Base-by-base conservation (phyloP, 2,113 vertebrate species). In the Hassar affinis region DNA sequence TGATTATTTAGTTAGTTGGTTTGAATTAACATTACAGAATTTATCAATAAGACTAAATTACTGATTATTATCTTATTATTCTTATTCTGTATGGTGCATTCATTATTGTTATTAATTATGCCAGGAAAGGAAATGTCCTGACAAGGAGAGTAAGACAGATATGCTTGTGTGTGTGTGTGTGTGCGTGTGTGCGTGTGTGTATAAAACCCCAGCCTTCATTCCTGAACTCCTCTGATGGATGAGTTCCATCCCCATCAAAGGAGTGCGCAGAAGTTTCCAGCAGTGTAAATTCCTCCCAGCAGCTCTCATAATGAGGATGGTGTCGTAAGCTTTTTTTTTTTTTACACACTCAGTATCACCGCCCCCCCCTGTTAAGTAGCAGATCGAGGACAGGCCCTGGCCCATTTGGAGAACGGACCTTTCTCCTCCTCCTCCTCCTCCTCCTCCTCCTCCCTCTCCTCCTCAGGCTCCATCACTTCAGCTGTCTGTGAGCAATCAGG, bases 291-390 rank as follows among this genome's bases (percentile, higher is more conserved):
- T 90, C 80, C 81, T 85, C 81, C 81, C 88, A 95, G 95, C 94
- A 95, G 89, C 88, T 83, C 87, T 93, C 94, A 94, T 94, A 94
- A 94, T 80, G 59, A 80, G 18, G 59, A 49, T 92, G 91, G 92
- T 96, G 96, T 95, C 95, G 96, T 96, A 94, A 96, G 93, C 91
- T 20, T 20, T 30, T 74, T 59, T 59, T 78, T 57, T 56, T 56
- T 56, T 56, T 35, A 25, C 90, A 88, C 92, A 92, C 92, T 91
- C 85, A 89, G 93, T 95, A 80, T 96, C 95, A 91, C 96, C 94
- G 94, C 96, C 96, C 95, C 64, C 78, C 96, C 38, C 38, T 94
- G 92, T 97, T 98, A 97, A 98, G 96, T 93, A 96, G 95, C 96
- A 90, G 93, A 90, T 91, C 89, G 94, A 90, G 92, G 90, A 91